These are phyloP conservation scores for Caradrina clavipalpis DNA, from an alignment of 2,888 invertebrate genomes.

Conservation along the genomic window DNA sequence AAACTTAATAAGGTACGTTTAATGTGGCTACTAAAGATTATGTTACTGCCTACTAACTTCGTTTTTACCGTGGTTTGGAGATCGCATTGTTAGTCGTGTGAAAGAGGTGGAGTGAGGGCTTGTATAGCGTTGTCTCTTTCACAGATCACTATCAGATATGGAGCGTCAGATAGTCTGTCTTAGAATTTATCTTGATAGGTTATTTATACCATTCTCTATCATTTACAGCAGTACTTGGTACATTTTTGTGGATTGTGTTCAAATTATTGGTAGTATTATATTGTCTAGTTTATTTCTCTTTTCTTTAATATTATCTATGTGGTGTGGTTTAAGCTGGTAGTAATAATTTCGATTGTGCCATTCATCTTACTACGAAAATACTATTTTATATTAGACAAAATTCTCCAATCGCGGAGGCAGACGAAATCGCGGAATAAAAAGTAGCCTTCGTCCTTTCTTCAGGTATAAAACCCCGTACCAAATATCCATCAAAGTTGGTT, in stretches of 20 bases:
- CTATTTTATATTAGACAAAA: no score
- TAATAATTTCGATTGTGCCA: no score
- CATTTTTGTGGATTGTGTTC: neutral
- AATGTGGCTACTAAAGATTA: constrained; percentile 35
- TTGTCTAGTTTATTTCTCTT: no score
- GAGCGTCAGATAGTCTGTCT: neutral
- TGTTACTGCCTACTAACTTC: constrained; percentile 7
- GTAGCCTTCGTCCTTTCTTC: no score
- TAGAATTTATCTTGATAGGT: neutral
- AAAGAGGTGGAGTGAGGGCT: constrained; percentile 8
- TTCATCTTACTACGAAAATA: no score
- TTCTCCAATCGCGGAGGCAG: no score
- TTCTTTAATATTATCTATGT: no score
- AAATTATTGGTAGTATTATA: neutral
- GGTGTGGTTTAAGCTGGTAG: no score
- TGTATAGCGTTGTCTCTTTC: constrained; percentile 17
- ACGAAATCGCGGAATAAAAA: no score
- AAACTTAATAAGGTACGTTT: constrained; percentile 60
- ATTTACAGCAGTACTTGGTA: neutral
- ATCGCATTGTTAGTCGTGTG: constrained; percentile 22
- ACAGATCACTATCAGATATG: constrained; percentile 4
- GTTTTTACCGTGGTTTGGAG: constrained; percentile 19
- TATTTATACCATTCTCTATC: neutral
- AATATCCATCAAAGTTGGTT: no score
- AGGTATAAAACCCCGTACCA: no score